phyloP scores from a whole-genome alignment of 2,113 vertebrate genomes.

The Mustelus asterias region DNA sequence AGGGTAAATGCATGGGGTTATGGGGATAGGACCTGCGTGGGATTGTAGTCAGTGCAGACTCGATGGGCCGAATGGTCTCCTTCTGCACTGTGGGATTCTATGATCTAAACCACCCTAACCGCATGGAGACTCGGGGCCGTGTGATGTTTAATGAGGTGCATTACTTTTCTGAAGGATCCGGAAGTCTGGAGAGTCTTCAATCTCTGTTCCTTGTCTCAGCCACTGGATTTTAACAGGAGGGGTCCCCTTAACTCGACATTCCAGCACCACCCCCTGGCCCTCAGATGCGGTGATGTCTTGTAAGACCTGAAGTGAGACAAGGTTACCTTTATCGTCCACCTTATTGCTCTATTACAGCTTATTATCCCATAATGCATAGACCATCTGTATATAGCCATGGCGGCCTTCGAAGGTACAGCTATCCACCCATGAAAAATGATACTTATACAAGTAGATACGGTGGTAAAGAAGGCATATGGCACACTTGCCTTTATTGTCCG shows the following conservation, averaged over 20 bases:
- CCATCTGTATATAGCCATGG: not conserved
- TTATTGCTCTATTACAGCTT: not conserved
- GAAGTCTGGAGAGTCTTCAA: slow-evolving; percentile 94
- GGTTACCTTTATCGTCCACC: not conserved
- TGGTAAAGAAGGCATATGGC: no score
- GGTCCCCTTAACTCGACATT: slow-evolving; percentile 80
- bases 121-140: not conserved
- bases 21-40: no score
- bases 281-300: slow-evolving; percentile 77
- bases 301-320: slow-evolving; percentile 62
- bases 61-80: no score
- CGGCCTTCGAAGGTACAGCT: not conserved
- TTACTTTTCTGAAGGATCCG: slow-evolving; percentile 95
- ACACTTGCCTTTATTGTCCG: no score
- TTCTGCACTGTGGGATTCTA: no score
- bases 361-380: not conserved
- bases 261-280: slow-evolving; percentile 89
- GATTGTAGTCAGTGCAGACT: no score
- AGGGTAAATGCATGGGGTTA: no score
- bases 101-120: no score
- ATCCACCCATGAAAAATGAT: not conserved
- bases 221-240: slow-evolving; percentile 77
- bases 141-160: not conserved
- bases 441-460: no score
- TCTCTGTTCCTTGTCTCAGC: slow-evolving; percentile 80